phyloP scores from a whole-genome alignment of 2,797 vertebrate species.

The Rhincodon typus region DNA sequence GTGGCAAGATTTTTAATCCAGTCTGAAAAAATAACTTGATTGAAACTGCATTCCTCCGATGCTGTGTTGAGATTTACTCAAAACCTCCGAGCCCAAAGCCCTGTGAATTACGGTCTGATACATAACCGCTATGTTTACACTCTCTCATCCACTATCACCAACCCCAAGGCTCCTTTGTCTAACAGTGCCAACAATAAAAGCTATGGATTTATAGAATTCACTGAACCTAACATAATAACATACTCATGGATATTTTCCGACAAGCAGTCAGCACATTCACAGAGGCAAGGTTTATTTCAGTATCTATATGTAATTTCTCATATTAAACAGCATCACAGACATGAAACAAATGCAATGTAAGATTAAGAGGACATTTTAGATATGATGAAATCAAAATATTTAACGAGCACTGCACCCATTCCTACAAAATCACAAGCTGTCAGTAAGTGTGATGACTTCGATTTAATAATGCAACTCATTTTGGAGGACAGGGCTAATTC shows the following conservation, averaged over 20 bases:
- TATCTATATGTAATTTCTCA: not conserved
- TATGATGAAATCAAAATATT: not conserved
- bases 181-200: not conserved
- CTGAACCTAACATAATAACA: not conserved
- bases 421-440: not conserved
- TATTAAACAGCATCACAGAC: not conserved
- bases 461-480: not conserved
- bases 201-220: not conserved
- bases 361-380: not conserved
- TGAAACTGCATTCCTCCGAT: too few species aligned
- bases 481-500: not conserved
- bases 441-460: not conserved
- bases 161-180: not conserved
- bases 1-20: too few species aligned
- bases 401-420: not conserved
- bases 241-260: not conserved
- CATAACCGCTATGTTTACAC: too few species aligned
- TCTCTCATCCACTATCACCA: not conserved
- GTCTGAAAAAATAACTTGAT: too few species aligned
- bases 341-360: not conserved
- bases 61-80: too few species aligned
- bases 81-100: too few species aligned
- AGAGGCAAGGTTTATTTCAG: not conserved
- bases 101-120: too few species aligned
- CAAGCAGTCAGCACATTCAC: not conserved